These are phyloP conservation scores for Plestiodon gilberti DNA, from an alignment of 2,113 vertebrate species.

Conservation along the genomic window DNA sequence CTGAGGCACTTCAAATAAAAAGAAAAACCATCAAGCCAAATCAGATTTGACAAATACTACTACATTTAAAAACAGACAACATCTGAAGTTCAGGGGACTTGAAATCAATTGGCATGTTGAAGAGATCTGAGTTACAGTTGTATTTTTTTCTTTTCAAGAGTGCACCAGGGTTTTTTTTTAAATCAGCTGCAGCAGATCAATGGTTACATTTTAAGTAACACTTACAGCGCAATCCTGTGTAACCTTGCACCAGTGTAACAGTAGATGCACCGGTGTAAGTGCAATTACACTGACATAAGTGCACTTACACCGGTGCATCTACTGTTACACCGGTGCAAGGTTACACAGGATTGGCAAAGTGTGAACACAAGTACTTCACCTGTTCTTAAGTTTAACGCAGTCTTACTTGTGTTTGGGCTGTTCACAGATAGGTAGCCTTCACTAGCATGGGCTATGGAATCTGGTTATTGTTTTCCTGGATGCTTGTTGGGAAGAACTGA, in stretches of 20 bases:
- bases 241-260: too few relatives aligned
- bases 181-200: not conserved
- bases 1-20: not conserved
- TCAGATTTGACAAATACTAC: too few relatives aligned
- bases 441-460: constrained; percentile 26
- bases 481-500: too few relatives aligned
- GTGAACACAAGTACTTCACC: too few relatives aligned
- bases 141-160: not conserved
- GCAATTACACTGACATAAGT: too few relatives aligned
- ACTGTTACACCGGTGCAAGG: too few relatives aligned
- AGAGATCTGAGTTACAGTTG: not conserved
- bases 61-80: not conserved
- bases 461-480: not conserved
- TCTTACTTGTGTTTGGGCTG: not conserved
- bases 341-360: too few relatives aligned
- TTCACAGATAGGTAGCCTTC: constrained; percentile 52
- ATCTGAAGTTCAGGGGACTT: not conserved
- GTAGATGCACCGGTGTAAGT: too few relatives aligned
- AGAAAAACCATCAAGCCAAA: not conserved
- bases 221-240: too few relatives aligned
- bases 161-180: not conserved
- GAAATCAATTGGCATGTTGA: not conserved
- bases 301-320: too few relatives aligned
- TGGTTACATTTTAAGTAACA: not conserved
- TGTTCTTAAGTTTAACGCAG: not conserved